Conservation (phyloP, 1,140 invertebrate genomes). For the Sweltsa coloradensis region DNA sequence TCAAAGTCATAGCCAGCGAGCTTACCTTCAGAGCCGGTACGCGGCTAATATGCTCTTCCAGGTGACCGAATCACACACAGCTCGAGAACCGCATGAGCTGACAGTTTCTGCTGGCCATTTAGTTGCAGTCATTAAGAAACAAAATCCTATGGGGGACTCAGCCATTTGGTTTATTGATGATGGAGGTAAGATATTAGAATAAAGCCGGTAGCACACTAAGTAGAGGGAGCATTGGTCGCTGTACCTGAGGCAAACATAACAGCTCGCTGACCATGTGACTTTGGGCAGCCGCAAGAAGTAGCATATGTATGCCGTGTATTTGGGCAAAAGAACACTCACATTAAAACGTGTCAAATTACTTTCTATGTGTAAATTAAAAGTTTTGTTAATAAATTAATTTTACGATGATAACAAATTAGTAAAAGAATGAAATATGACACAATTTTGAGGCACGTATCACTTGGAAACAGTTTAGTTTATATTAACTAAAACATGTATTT, state of each 20-base stretch:
- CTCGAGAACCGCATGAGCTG: constrained; percentile 34
- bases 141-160: constrained; percentile 46
- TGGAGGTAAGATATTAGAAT: constrained; percentile 26
- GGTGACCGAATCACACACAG: constrained; percentile 28
- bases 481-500: no score
- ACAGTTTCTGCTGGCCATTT: constrained; percentile 35
- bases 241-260: no score
- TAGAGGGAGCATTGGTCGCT: not conserved
- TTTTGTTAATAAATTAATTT: no score
- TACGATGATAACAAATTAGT: no score
- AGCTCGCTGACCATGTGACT: no score
- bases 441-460: not conserved
- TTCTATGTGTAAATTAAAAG: no score
- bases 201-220: not conserved
- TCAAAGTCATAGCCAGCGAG: constrained; percentile 26
- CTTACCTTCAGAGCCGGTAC: constrained; percentile 27
- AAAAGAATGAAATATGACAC: not conserved
- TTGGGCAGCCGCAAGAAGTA: no score
- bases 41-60: constrained; percentile 30
- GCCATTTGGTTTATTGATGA: constrained; percentile 49
- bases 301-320: no score
- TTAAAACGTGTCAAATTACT: no score
- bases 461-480: no score
- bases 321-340: not conserved
- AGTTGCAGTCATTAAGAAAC: constrained; percentile 44